These are phyloP conservation scores for Drosophila helvetica DNA, from an alignment of 2,888 invertebrate species.

Conservation along the genomic window DNA sequence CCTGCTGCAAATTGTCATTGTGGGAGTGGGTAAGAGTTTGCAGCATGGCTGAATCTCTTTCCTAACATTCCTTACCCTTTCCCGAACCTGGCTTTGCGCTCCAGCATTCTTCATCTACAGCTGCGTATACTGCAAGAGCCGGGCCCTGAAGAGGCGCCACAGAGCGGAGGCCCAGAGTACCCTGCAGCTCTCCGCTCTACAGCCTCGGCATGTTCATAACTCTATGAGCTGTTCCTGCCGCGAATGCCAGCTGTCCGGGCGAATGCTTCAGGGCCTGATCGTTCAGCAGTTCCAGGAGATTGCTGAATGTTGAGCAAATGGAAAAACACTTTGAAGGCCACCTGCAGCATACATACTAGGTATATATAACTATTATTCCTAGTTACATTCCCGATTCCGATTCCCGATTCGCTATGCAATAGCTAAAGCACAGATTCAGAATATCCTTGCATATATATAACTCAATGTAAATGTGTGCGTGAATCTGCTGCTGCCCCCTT, in stretches of 20 bases:
- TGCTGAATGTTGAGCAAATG: constrained; percentile 31
- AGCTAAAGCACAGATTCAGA: too few relatives aligned
- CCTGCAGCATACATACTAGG: too few relatives aligned
- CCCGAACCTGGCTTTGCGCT: neutral
- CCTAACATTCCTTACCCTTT: too few relatives aligned
- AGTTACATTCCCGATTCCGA: too few relatives aligned
- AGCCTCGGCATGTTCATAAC: constrained; percentile 49
- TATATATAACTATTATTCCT: neutral
- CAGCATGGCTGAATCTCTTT: too few relatives aligned
- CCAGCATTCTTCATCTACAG: constrained; percentile 57
- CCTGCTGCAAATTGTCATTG: constrained; percentile 55
- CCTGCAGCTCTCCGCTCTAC: constrained; percentile 11
- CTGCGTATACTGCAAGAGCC: constrained; percentile 35
- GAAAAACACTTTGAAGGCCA: neutral
- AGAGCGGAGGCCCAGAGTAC: constrained; percentile 8
- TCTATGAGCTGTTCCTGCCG: constrained; percentile 50
- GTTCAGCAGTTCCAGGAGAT: constrained; percentile 42
- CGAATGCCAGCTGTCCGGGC: constrained; percentile 52
- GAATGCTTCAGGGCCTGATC: constrained; percentile 55
- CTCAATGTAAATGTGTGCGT: too few relatives aligned
- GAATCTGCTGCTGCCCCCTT: constrained; percentile 4
- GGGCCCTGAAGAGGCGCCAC: constrained; percentile 8
- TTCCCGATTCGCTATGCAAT: too few relatives aligned
- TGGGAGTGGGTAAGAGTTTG: constrained; percentile 49
- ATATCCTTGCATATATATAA: too few relatives aligned